Conservation (phyloP, 2,888 invertebrate genomes). For the Eretmocerus hayati region DNA sequence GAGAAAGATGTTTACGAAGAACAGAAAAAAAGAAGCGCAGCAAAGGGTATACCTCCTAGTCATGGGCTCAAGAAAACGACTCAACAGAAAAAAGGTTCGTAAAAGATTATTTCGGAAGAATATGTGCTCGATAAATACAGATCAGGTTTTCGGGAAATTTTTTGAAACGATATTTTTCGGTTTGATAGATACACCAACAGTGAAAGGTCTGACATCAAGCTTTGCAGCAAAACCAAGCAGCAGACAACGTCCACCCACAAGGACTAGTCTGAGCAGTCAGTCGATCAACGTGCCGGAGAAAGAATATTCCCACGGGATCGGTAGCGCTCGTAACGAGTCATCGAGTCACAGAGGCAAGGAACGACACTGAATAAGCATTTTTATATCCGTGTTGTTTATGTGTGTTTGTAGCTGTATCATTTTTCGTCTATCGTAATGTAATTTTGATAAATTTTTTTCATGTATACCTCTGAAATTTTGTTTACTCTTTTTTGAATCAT, state of each 20-base stretch:
- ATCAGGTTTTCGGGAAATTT: too few relatives aligned
- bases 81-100: conserved; percentile 10
- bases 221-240: background rate
- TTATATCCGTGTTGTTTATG: too few relatives aligned
- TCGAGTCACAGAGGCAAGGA: background rate
- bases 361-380: too few relatives aligned
- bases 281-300: conserved; percentile 9
- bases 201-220: background rate
- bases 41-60: background rate
- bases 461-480: too few relatives aligned
- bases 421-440: too few relatives aligned
- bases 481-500: too few relatives aligned
- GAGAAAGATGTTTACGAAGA: conserved; percentile 1
- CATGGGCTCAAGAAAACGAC: background rate
- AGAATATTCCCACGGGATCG: too few relatives aligned
- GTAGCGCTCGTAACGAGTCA: too few relatives aligned
- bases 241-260: background rate
- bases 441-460: too few relatives aligned
- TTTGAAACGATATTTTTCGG: too few relatives aligned
- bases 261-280: background rate
- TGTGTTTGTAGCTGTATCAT: too few relatives aligned
- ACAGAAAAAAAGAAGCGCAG: background rate
- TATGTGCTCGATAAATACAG: background rate
- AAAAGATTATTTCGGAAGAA: background rate
- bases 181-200: background rate